Evolutionary conservation across 2,113 vertebrate genomes (phyloP).

Genomic region (Ciconia stormi): DNA sequence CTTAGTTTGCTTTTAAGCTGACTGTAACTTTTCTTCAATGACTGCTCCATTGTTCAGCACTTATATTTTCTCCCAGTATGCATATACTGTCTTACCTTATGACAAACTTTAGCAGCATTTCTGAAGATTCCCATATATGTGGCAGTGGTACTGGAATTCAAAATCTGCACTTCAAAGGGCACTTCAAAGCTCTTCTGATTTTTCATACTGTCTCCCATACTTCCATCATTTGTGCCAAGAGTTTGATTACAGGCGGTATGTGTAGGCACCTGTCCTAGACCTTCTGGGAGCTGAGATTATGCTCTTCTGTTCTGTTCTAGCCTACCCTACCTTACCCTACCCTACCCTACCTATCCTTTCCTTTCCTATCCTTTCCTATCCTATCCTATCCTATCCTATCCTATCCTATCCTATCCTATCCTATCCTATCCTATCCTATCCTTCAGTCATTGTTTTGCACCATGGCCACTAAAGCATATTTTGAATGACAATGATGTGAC

Average conservation of each 20-base stretch:
- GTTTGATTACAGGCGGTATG: background rate
- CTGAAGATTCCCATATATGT: background rate
- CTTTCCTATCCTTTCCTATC: background rate
- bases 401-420: background rate
- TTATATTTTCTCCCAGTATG: background rate
- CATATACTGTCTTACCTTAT: background rate
- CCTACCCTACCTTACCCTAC: background rate
- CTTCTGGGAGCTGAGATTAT: background rate
- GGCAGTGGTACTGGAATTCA: background rate
- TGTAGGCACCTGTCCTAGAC: background rate
- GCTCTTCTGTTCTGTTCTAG: fast-evolving
- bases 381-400: background rate
- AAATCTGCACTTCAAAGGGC: background rate
- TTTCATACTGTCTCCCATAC: background rate
- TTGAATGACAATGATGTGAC: background rate
- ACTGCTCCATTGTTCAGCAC: background rate
- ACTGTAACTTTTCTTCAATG: background rate
- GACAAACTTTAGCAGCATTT: background rate
- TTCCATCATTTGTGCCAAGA: background rate
- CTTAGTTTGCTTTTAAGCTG: background rate
- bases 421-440: background rate
- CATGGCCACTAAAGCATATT: background rate
- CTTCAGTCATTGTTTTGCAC: background rate
- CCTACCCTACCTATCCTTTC: background rate
- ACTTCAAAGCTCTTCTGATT: background rate